phyloP scores from a whole-genome alignment of 1,140 invertebrate genomes.

The Drosophila lacteicornis region DNA sequence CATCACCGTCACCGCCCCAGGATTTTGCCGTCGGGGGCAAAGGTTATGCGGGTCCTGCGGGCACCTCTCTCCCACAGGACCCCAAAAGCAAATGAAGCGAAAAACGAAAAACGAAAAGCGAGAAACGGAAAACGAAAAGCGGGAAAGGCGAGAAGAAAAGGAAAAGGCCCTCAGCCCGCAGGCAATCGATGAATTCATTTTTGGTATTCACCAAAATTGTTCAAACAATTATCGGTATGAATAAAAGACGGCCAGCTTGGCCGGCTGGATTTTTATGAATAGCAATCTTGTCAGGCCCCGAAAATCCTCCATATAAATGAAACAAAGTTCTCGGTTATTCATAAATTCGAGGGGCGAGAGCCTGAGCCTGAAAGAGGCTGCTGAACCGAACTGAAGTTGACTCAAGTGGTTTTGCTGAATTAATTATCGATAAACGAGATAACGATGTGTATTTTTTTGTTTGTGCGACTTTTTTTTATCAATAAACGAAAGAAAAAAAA shows the following conservation, averaged over 20 bases:
- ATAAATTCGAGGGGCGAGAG: slow-evolving; percentile 10
- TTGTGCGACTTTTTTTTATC: not conserved
- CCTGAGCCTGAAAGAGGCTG: slow-evolving; percentile 26
- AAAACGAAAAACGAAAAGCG: slow-evolving; percentile 11
- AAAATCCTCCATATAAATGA: slow-evolving; percentile 16
- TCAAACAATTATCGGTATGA: slow-evolving; percentile 56
- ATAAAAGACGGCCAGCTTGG: slow-evolving; percentile 22
- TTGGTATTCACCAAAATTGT: slow-evolving; percentile 49
- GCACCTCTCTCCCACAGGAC: slow-evolving; percentile 20
- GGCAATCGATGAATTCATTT: slow-evolving; percentile 55
- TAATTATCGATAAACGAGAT: slow-evolving; percentile 47
- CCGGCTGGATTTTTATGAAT: slow-evolving; percentile 29
- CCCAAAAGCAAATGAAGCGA: slow-evolving; percentile 27
- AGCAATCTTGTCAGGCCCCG: slow-evolving; percentile 20
- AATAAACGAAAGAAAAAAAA: not conserved
- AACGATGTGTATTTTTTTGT: slow-evolving; percentile 23
- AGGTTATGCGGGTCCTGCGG: slow-evolving; percentile 48
- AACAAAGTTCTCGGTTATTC: slow-evolving; percentile 32
- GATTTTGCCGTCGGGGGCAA: slow-evolving; percentile 10
- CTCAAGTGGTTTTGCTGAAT: slow-evolving; percentile 29
- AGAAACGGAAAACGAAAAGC: slow-evolving; percentile 3
- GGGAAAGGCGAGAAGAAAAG: slow-evolving; percentile 22
- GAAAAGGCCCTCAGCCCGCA: slow-evolving; percentile 25
- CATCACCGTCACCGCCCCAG: not conserved
- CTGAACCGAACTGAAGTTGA: slow-evolving; percentile 12